Percentiles rank a stretch among this genome's conserved stretches.
These are phyloP conservation scores for Diplodus sargus DNA, from an alignment of 2,797 vertebrate species.

Conservation along the genomic window DNA sequence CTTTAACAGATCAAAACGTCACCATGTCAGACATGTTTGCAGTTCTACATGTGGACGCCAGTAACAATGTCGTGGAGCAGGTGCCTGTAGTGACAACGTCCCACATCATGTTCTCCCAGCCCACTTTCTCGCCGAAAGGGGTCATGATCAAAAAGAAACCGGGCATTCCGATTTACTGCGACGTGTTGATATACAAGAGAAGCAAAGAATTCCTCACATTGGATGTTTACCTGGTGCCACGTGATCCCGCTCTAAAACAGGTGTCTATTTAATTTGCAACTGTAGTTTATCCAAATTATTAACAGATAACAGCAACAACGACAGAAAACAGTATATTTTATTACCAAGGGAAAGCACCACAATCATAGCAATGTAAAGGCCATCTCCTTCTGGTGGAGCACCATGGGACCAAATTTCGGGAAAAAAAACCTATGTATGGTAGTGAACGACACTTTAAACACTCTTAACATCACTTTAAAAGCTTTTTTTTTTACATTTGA, in stretches of 20 bases:
- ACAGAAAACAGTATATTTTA: too few relatives aligned
- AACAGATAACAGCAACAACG: too few relatives aligned
- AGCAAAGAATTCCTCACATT: slow-evolving; percentile 27
- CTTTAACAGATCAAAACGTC: not conserved
- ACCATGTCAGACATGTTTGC: slow-evolving; percentile 16
- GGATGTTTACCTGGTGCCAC: slow-evolving; percentile 52
- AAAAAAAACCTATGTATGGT: too few relatives aligned
- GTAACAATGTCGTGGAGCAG: slow-evolving; percentile 16
- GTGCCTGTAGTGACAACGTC: slow-evolving; percentile 36
- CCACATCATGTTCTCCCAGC: slow-evolving; percentile 48
- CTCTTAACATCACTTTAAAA: too few relatives aligned
- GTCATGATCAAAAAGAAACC: slow-evolving; percentile 17
- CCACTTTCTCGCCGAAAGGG: slow-evolving; percentile 36
- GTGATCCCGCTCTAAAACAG: slow-evolving; percentile 27
- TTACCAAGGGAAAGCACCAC: too few relatives aligned
- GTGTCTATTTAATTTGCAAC: not conserved
- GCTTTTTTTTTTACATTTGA: too few relatives aligned
- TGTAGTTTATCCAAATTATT: too few relatives aligned
- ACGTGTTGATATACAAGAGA: slow-evolving; percentile 50
- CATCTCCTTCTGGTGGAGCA: too few relatives aligned
- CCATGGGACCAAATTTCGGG: too few relatives aligned
- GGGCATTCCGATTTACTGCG: slow-evolving; percentile 8
- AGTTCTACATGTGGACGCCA: slow-evolving; percentile 41
- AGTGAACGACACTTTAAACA: too few relatives aligned
- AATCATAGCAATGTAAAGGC: too few relatives aligned